A percentile compares a stretch with the other conserved stretches of the same genome.
Evolutionary conservation across 2,797 vertebrate species (phyloP).

Genomic region (Hyperoplus lanceolatus): DNA sequence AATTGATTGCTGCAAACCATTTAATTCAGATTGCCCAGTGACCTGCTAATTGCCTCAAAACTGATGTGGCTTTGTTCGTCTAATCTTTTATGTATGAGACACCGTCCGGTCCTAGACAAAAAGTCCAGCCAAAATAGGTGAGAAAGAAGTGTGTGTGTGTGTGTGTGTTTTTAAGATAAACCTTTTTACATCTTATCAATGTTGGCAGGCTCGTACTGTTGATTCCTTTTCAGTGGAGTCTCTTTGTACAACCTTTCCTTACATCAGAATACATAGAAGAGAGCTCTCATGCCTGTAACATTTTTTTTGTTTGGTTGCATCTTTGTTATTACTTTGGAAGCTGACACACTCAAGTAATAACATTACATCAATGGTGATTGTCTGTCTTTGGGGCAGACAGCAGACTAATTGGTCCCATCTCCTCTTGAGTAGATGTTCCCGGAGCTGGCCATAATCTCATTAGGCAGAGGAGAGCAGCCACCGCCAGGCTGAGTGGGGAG

Average conservation of each 20-base stretch:
- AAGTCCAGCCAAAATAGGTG: slow-evolving; percentile 18
- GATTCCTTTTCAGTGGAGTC: slow-evolving; percentile 41
- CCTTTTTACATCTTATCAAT: no score
- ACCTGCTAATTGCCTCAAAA: slow-evolving; percentile 41
- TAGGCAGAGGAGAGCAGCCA: slow-evolving; percentile 66
- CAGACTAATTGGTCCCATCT: slow-evolving; percentile 86
- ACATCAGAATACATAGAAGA: slow-evolving; percentile 48
- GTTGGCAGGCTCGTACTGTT: slow-evolving; percentile 14
- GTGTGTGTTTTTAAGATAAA: neutral
- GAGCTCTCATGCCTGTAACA: slow-evolving; percentile 49
- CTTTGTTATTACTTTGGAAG: slow-evolving; percentile 64
- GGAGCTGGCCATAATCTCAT: slow-evolving; percentile 83
- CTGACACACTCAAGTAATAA: slow-evolving; percentile 71
- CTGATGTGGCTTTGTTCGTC: slow-evolving; percentile 33
- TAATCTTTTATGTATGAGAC: slow-evolving; percentile 42
- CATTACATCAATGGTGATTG: slow-evolving; percentile 71
- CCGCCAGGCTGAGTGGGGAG: slow-evolving; percentile 41
- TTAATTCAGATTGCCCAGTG: slow-evolving; percentile 35
- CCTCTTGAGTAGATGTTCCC: slow-evolving; percentile 81
- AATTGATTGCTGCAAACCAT: slow-evolving; percentile 45
- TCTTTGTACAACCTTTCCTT: slow-evolving; percentile 46
- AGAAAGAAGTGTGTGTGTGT: slow-evolving; percentile 10
- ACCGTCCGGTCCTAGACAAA: neutral
- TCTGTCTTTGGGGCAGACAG: slow-evolving; percentile 78
- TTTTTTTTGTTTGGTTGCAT: slow-evolving; percentile 32